Conservation (phyloP, 1,140 invertebrate genomes). For the Olivierus martensii region DNA sequence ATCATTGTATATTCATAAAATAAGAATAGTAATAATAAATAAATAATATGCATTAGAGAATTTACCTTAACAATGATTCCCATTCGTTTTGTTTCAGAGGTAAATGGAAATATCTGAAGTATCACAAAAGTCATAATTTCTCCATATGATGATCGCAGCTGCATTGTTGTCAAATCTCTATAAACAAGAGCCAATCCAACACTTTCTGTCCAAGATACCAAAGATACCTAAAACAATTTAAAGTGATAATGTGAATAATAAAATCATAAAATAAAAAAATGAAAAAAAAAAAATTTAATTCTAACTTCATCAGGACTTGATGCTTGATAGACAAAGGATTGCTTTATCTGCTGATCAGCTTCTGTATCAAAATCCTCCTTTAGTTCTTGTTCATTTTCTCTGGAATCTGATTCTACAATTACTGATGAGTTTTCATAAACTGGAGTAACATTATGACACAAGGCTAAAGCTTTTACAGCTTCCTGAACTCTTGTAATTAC, state of each 20-base stretch:
- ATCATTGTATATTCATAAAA: too few species aligned
- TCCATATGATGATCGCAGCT: constrained; percentile 56
- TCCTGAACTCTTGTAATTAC: constrained; percentile 69
- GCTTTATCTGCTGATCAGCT: constrained; percentile 44
- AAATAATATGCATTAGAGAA: background rate
- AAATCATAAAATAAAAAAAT: too few species aligned
- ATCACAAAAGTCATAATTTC: constrained; percentile 66
- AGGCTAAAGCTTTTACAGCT: constrained; percentile 81
- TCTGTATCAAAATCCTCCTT: constrained; percentile 33
- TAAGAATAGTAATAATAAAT: too few species aligned
- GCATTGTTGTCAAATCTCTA: constrained; percentile 62
- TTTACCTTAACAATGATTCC: constrained; percentile 87
- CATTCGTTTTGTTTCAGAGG: constrained; percentile 97
- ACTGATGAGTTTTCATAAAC: constrained; percentile 53
- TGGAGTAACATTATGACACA: constrained; percentile 99
- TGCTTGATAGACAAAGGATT: constrained; percentile 52
- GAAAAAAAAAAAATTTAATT: background rate
- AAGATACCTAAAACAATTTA: constrained; percentile 46
- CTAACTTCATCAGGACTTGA: constrained; percentile 92
- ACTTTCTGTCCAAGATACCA: constrained; percentile 61
- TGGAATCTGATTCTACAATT: background rate
- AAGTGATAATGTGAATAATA: too few species aligned
- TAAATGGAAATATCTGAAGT: constrained; percentile 94
- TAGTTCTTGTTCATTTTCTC: constrained; percentile 25
- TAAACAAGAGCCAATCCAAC: constrained; percentile 47